Percentiles rank a stretch among this genome's conserved stretches.
Evolutionary conservation across 2,888 invertebrate species (phyloP).

Genomic region (Aphodius granarius): DNA sequence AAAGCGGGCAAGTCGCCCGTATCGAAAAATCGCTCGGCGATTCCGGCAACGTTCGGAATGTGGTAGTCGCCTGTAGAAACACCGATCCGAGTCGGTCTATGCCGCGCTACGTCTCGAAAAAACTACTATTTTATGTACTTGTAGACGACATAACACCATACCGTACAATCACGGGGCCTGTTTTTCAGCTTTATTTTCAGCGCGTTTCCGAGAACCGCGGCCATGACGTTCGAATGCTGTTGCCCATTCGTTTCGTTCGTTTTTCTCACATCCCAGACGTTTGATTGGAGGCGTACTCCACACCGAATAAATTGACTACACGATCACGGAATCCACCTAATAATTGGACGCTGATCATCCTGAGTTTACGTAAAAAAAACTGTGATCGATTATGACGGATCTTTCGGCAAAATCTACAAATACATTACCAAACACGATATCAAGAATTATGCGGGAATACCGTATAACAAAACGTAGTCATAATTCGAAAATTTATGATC

Average conservation of each 20-base stretch:
- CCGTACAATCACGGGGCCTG: conserved; percentile 23
- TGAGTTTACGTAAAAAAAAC: too few relatives aligned
- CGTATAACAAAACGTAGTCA: too few relatives aligned
- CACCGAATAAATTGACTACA: background rate
- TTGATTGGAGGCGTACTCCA: background rate
- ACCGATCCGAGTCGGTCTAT: conserved; percentile 3
- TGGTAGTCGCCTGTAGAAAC: background rate
- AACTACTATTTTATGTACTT: conserved; percentile 29
- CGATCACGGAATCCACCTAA: background rate
- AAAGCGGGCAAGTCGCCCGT: background rate
- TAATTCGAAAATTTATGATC: too few relatives aligned
- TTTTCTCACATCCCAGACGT: background rate
- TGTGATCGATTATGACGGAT: too few relatives aligned
- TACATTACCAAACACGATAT: too few relatives aligned
- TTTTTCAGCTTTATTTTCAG: conserved; percentile 5
- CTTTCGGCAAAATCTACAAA: too few relatives aligned
- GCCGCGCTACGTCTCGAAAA: background rate
- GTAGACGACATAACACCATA: conserved; percentile 28
- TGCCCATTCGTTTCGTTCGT: background rate
- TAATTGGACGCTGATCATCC: background rate
- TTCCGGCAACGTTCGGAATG: background rate
- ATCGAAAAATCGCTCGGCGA: background rate
- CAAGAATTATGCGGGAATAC: too few relatives aligned
- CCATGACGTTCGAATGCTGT: background rate
- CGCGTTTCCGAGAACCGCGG: conserved; percentile 7